Base-by-base conservation (phyloP, 2,888 invertebrate genomes). In the Nephrotoma appendiculata region DNA sequence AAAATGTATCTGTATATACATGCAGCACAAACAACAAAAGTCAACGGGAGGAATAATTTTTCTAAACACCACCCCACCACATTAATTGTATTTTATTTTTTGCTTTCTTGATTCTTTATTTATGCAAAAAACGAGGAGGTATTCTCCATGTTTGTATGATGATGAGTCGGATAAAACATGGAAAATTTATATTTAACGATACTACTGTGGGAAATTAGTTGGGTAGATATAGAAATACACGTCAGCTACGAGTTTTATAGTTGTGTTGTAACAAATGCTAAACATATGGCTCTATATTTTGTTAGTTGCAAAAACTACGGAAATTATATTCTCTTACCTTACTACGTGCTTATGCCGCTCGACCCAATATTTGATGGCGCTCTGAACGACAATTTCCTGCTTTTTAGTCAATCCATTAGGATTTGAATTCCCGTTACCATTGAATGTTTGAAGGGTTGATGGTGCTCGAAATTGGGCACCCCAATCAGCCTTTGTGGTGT, bases 351-450 rank as follows among this genome's bases (percentile, higher is more conserved):
- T 97, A 90, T 97, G 97, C 57, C 97, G 92, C 89, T 97, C 97
- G 43, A 97, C 97, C 97, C 97, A 97, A 90, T 97, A 97, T 89
- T 96, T 97, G 89, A 97, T 97, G 19, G 97, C 96, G 45, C 96
- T 96, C 88, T 97, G 93, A 1, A 97, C 96, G 91, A 97, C 93
- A 92, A 96, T 93, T 91, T 97, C 96, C 89, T 97, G 96, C 89
- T 96, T 97, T 90, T 95, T 95, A 0, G 95, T 95, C 86, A 97
- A 91, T 0, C 96, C 96, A 88, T 96, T 97, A 0, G 96, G 96
- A 88, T 96, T 95, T 2, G 93, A 89, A 0, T 92, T 92, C 0
- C 92, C 93, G 71, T 91, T 92, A 0, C 90, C 89, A 6, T 92
- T 93, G 89, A 95, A 95, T 83, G 93, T 94, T 90, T 95, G 95